Base-by-base conservation (phyloP, 2,797 vertebrate species). In the Muraenolepis orangiensis region DNA sequence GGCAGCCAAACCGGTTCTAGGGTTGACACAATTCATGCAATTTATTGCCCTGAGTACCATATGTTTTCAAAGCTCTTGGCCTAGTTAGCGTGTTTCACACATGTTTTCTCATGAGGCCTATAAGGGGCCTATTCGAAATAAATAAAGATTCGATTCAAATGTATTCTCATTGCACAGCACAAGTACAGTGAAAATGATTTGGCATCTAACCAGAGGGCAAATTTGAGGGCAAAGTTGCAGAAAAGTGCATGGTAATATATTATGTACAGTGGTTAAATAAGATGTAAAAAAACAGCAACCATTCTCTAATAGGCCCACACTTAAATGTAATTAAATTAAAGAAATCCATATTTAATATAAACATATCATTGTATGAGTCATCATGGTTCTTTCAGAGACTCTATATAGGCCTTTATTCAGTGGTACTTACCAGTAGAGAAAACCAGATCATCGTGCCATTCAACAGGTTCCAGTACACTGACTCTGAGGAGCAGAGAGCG, bases 401-500 rank as follows among this genome's bases (percentile, higher is more conserved):
- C 10, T 38, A 38, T 38, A 38, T 42, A 42, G 40, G 40, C 13
- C 42, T 51, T 14, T 51, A 51, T 51, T 20, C 20, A 3, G 5
- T 51, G 4, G 0, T 76, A 87, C 87, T 0, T 85, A 90, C 87
- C 84, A 85, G 34, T 42, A 89, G 36, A 38, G 75, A 7, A 66
- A 80, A 36, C 71, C 4, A 6, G 1, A 80, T 67, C 90, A 91
- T 89, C 77, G 70, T 82, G 72, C 10, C 31, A 20, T 38, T 57
- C 76, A 6, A 13, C 29, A 20, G 7, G 4, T 32, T 70, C 23
- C 61, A 75, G 40, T 11, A 42, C 4, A 0, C 1, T 74, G 73
- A 8, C 51, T 68, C 61, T 23, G 36, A 1, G 76, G 12, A 66
- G 6, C 30, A 64, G 38, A 70, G 7, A 79, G 29, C 0, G n/a